These are phyloP conservation scores for Periparus ater DNA, from an alignment of 2,797 vertebrate genomes.

Conservation along the genomic window DNA sequence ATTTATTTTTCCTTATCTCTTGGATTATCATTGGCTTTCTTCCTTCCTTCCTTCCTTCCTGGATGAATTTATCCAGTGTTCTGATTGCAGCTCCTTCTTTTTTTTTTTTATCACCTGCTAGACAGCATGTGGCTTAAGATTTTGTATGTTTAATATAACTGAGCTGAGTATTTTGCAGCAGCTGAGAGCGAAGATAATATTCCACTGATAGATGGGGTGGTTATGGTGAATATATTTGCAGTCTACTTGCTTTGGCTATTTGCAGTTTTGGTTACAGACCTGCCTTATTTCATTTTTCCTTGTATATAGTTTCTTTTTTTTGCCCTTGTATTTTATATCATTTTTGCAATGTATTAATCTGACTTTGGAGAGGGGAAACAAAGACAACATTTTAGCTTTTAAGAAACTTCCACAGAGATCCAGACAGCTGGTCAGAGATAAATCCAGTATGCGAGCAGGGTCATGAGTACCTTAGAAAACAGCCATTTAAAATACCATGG, in stretches of 20 bases:
- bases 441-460: neutral
- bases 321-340: neutral
- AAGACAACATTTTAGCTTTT: neutral
- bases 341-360: neutral
- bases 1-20: slow-evolving; percentile 46
- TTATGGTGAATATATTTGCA: neutral
- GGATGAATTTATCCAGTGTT: slow-evolving; percentile 22
- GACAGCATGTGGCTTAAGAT: neutral
- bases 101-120: neutral
- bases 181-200: neutral
- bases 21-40: slow-evolving; percentile 14
- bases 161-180: slow-evolving; percentile 15
- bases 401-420: neutral
- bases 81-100: slow-evolving; percentile 1
- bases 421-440: neutral
- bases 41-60: slow-evolving; percentile 32
- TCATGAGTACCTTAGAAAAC: neutral
- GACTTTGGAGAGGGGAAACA: neutral
- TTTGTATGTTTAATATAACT: slow-evolving; percentile 8
- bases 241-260: neutral
- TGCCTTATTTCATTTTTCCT: neutral
- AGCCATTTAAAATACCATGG: neutral
- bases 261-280: neutral
- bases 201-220: neutral
- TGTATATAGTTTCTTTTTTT: neutral